These are phyloP conservation scores for Ochotona curzoniae DNA, from an alignment of 2,113 vertebrate species.

Conservation along the genomic window DNA sequence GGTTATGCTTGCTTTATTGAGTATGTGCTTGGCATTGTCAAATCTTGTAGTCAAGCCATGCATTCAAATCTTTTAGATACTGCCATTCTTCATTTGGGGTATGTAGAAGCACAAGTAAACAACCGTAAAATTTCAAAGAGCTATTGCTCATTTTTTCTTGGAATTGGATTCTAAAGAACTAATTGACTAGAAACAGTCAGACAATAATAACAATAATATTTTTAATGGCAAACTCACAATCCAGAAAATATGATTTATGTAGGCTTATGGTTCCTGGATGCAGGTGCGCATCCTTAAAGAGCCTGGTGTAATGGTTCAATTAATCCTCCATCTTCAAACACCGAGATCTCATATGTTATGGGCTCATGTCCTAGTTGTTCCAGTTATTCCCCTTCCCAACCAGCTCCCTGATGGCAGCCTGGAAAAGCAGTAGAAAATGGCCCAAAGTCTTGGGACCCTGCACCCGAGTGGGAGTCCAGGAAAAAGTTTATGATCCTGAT, in stretches of 20 bases:
- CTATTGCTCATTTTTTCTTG: neutral
- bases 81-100: neutral
- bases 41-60: neutral
- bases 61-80: neutral
- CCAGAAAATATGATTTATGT: neutral
- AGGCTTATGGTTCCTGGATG: too few relatives aligned
- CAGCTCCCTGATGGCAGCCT: too few relatives aligned
- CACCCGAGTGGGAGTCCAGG: too few relatives aligned
- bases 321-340: too few relatives aligned
- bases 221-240: neutral
- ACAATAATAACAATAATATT: too few relatives aligned
- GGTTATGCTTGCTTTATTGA: neutral
- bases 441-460: too few relatives aligned
- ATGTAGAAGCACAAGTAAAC: neutral
- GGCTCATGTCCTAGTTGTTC: too few relatives aligned
- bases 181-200: neutral
- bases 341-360: too few relatives aligned
- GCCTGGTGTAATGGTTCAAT: neutral
- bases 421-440: too few relatives aligned
- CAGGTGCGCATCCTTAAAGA: neutral
- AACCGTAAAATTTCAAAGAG: neutral
- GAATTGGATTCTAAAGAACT: neutral
- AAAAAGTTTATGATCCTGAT: too few relatives aligned
- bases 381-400: too few relatives aligned
- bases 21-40: neutral